Evolutionary conservation across 2,888 invertebrate genomes (phyloP).

Genomic region (Formica aserva): DNA sequence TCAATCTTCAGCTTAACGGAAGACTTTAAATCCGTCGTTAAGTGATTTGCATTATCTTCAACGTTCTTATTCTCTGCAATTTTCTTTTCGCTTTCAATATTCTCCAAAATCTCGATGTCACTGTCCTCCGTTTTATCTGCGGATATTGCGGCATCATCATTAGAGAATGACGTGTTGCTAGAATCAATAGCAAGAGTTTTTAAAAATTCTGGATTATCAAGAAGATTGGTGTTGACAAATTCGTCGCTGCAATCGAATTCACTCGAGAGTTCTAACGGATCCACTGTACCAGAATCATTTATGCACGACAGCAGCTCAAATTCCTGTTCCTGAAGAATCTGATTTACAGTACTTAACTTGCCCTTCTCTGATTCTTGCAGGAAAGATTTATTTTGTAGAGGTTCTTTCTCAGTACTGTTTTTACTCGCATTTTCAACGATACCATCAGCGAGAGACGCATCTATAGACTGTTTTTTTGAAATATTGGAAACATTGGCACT

Average conservation of each 20-base stretch:
- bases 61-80: conserved; percentile 26
- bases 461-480: neutral
- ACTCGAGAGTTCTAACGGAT: conserved; percentile 63
- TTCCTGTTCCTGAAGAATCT: conserved; percentile 64
- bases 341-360: neutral
- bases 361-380: neutral
- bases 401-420: neutral
- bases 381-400: neutral
- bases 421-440: neutral
- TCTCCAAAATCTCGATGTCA: conserved; percentile 80
- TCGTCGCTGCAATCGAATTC: conserved; percentile 72
- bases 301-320: conserved; percentile 58
- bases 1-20: neutral
- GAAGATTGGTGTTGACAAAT: conserved; percentile 78
- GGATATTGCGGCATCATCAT: neutral
- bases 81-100: conserved; percentile 6
- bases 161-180: neutral
- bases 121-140: conserved; percentile 78
- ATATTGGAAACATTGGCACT: neutral
- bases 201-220: conserved; percentile 78
- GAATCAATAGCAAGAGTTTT: conserved; percentile 56
- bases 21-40: neutral
- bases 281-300: conserved; percentile 62
- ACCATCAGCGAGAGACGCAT: neutral
- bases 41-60: conserved; percentile 19